Evolutionary conservation across 2,113 vertebrate genomes (phyloP).

Genomic region (Machaerirhynchus nigripectus): DNA sequence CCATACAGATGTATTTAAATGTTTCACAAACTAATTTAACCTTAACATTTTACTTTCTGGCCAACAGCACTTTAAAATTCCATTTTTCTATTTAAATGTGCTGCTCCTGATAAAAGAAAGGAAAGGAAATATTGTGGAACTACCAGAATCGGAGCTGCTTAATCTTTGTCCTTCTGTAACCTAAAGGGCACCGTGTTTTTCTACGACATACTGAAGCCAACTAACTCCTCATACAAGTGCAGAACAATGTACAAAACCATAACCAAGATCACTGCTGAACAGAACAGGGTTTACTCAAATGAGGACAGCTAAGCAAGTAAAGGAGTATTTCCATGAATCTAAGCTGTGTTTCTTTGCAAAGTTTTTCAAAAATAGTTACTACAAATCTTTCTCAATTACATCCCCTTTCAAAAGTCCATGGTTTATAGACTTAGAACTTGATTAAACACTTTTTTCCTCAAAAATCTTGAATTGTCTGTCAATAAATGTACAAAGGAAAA

Average conservation of each 20-base stretch:
- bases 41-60: not conserved
- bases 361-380: not conserved
- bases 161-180: not conserved
- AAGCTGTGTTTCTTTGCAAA: not conserved
- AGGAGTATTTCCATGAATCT: not conserved
- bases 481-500: not conserved
- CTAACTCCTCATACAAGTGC: not conserved
- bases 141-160: not conserved
- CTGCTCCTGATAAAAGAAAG: not conserved
- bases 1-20: not conserved
- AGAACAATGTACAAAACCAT: not conserved
- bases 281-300: accelerated
- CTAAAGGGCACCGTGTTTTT: not conserved
- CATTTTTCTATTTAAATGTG: not conserved
- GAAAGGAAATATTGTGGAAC: not conserved
- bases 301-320: not conserved
- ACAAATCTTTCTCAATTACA: not conserved
- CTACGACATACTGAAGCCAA: not conserved
- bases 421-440: not conserved
- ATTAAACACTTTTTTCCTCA: not conserved
- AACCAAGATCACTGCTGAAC: not conserved
- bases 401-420: not conserved
- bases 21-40: not conserved
- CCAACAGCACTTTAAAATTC: not conserved
- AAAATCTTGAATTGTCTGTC: not conserved